A percentile compares a stretch with the other conserved stretches of the same genome.
These are phyloP conservation scores for Zaprionus lineosus DNA, from an alignment of 2,888 invertebrate species.

Conservation along the genomic window DNA sequence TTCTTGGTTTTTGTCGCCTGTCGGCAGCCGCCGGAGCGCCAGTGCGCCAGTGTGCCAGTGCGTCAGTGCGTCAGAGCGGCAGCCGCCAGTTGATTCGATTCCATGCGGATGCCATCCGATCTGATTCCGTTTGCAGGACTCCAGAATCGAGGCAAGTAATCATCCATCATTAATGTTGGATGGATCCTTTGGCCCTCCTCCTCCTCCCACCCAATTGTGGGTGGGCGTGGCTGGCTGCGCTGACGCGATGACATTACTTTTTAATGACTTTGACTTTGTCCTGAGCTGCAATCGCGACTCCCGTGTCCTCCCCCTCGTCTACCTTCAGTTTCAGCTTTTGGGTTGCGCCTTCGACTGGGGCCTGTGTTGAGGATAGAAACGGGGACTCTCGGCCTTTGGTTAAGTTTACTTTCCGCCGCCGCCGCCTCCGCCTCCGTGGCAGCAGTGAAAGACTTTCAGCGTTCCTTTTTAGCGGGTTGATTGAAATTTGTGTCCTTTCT, in stretches of 20 bases:
- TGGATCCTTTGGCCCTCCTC: no score
- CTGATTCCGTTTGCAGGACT: constrained; percentile 1
- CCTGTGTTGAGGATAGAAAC: no score
- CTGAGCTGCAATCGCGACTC: constrained; percentile 63
- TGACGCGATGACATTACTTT: constrained; percentile 76
- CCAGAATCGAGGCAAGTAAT: constrained; percentile 45
- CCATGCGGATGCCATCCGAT: constrained; percentile 1
- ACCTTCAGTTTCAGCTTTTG: constrained; percentile 23
- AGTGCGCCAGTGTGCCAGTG: constrained; percentile 18
- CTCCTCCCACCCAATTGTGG: constrained; percentile 17
- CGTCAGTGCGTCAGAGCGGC: background rate
- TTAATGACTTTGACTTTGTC: constrained; percentile 79
- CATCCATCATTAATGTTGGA: constrained; percentile 75
- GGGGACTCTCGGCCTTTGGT: no score
- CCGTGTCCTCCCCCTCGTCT: constrained; percentile 50
- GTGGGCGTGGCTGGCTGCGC: constrained; percentile 48
- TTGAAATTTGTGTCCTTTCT: constrained; percentile 30
- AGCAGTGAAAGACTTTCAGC: constrained; percentile 22
- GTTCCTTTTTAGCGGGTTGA: constrained; percentile 20
- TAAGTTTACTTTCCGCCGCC: no score
- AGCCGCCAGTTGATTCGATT: constrained; percentile 6
- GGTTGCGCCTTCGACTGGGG: background rate
- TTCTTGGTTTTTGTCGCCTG: constrained; percentile 45
- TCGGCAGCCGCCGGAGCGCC: constrained; percentile 38
- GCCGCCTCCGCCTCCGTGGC: no score